Percentiles rank a stretch among this genome's conserved stretches.
These are phyloP conservation scores for Microcebus ravelobensis DNA, from an alignment of 2,113 vertebrate genomes.

Conservation along the genomic window DNA sequence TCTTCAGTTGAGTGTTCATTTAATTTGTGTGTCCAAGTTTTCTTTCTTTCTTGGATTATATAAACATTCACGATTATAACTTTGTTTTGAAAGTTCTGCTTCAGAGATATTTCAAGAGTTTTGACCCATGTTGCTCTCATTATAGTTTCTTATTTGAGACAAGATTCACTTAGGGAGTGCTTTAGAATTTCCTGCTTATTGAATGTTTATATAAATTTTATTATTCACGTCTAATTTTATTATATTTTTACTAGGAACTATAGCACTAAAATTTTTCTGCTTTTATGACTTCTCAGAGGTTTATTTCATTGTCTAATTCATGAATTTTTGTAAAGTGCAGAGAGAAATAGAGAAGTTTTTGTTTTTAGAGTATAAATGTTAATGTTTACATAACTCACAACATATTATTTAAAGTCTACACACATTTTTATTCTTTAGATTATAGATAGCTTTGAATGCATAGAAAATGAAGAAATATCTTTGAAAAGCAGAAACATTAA, in stretches of 20 bases:
- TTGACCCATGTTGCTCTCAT: not conserved
- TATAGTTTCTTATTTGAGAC: not conserved
- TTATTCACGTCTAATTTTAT: not conserved
- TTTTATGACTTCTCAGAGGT: slow-evolving; percentile 6
- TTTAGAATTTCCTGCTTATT: slow-evolving; percentile 8
- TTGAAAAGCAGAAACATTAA: not conserved
- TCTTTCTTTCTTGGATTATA: not conserved
- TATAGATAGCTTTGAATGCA: not conserved
- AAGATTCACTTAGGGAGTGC: not conserved
- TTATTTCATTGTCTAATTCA: slow-evolving; percentile 17
- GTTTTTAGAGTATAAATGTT: not conserved
- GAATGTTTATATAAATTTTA: not conserved
- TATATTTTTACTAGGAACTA: slow-evolving; percentile 14
- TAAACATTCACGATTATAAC: not conserved
- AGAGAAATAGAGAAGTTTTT: slow-evolving; percentile 15
- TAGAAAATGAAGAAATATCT: not conserved
- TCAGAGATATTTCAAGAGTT: not conserved
- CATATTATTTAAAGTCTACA: not conserved
- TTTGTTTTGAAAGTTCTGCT: not conserved
- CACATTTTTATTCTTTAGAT: not conserved
- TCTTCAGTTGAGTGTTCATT: not conserved
- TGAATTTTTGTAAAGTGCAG: not conserved
- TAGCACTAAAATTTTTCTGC: not conserved
- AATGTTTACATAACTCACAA: not conserved
- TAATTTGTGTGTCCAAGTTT: not conserved